Percentiles rank a stretch among this genome's conserved stretches.
phyloP scores from a whole-genome alignment of 1,140 invertebrate genomes.

The Polypedilum pembai region DNA sequence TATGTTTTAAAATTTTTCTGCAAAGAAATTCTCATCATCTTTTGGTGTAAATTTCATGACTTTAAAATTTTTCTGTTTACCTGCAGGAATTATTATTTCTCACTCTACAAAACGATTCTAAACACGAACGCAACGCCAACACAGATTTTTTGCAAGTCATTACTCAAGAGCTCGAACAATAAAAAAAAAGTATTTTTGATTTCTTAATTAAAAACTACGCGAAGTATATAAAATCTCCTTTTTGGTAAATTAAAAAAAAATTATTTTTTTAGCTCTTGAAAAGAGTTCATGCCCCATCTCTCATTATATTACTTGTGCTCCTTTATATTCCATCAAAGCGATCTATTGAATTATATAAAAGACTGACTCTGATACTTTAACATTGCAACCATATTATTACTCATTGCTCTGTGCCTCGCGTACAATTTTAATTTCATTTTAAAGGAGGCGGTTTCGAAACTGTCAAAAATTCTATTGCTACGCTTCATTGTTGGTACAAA shows the following conservation, averaged over 20 bases:
- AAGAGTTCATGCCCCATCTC: conserved; percentile 9
- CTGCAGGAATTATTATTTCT: too few species aligned
- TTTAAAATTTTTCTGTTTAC: too few species aligned
- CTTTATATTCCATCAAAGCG: background rate
- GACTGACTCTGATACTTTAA: background rate
- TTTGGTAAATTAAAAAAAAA: background rate
- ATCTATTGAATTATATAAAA: background rate
- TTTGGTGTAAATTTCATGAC: too few species aligned
- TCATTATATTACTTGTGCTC: background rate
- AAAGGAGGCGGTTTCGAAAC: background rate
- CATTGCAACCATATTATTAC: conserved; percentile 18
- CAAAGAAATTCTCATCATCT: too few species aligned
- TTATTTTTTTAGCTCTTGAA: too few species aligned
- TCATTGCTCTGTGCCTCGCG: background rate
- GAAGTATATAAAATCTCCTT: background rate
- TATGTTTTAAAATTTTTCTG: too few species aligned
- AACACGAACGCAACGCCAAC: too few species aligned
- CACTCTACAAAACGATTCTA: too few species aligned
- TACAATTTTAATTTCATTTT: conserved; percentile 11
- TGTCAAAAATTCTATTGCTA: too few species aligned
- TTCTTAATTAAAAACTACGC: conserved; percentile 12
- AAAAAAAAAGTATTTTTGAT: background rate
- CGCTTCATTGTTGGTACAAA: too few species aligned
- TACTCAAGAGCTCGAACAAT: too few species aligned
- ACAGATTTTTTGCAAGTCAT: too few species aligned